phyloP scores from a whole-genome alignment of 2,797 vertebrate species.

The Brotula barbata region DNA sequence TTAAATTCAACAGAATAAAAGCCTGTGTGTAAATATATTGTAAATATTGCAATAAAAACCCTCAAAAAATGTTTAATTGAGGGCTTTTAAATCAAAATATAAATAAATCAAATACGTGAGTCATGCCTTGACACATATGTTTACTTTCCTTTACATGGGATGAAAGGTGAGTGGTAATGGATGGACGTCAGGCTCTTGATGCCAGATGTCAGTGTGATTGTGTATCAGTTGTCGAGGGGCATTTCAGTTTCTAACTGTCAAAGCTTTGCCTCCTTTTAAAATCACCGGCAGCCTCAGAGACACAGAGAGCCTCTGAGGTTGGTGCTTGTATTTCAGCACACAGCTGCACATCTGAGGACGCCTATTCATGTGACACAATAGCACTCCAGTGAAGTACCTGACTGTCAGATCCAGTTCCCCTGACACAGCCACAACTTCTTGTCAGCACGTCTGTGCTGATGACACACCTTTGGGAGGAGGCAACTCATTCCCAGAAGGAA shows the following conservation, averaged over 20 bases:
- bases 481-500: conserved; percentile 10
- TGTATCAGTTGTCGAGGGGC: conserved; percentile 41
- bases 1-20: too few species aligned
- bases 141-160: conserved; percentile 2
- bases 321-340: conserved; percentile 17
- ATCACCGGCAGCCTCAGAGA: conserved; percentile 11
- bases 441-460: conserved; percentile 14
- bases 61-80: too few species aligned
- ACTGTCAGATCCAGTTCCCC: conserved; percentile 49
- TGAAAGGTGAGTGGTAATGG: not conserved
- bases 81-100: too few species aligned
- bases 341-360: conserved; percentile 25
- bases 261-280: conserved; percentile 37
- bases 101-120: not conserved
- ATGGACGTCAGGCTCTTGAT: not conserved
- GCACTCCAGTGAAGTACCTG: conserved; percentile 48
- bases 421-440: conserved; percentile 30
- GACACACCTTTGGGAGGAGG: conserved; percentile 5
- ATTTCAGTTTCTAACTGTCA: conserved; percentile 41
- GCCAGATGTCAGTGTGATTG: not conserved
- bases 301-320: conserved; percentile 7
- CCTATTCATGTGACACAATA: conserved; percentile 45
- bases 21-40: too few species aligned
- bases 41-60: too few species aligned
- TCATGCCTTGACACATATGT: not conserved